A percentile compares a stretch with the other conserved stretches of the same genome.
phyloP scores from a whole-genome alignment of 2,888 invertebrate species.

The Hyppa rectilinea region DNA sequence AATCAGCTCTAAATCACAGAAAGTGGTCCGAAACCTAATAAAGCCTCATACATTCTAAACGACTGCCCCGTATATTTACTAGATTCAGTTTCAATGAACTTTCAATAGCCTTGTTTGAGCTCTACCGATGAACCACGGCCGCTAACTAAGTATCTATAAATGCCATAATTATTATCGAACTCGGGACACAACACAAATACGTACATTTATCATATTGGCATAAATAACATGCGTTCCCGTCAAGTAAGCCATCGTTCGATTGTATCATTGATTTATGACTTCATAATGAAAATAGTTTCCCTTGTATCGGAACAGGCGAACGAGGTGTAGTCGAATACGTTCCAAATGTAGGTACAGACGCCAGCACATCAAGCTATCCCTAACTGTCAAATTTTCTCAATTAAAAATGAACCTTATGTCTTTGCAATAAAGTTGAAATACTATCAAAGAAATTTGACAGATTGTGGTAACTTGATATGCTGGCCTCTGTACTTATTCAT shows the following conservation, averaged over 20 bases:
- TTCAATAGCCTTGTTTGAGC: conserved; percentile 37
- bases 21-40: conserved; percentile 44
- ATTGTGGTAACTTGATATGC: no score
- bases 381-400: no score
- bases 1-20: conserved; percentile 50
- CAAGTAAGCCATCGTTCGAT: conserved; percentile 83
- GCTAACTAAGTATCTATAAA: conserved; percentile 58
- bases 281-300: conserved; percentile 88
- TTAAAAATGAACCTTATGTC: no score
- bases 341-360: conserved; percentile 69
- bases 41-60: conserved; percentile 47
- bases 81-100: conserved; percentile 42
- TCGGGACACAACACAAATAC: conserved; percentile 67
- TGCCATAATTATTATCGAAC: conserved; percentile 67
- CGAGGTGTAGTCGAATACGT: conserved; percentile 68
- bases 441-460: no score
- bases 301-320: conserved; percentile 72
- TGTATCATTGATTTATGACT: conserved; percentile 88
- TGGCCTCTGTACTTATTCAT: conserved; percentile 71
- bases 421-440: no score
- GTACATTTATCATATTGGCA: conserved; percentile 82
- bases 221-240: conserved; percentile 84
- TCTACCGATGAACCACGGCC: conserved; percentile 26
- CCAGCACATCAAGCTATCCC: no score
- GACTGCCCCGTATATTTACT: conserved; percentile 29